Base-by-base conservation (phyloP, 2,797 vertebrate species). In the Manis pentadactyla region DNA sequence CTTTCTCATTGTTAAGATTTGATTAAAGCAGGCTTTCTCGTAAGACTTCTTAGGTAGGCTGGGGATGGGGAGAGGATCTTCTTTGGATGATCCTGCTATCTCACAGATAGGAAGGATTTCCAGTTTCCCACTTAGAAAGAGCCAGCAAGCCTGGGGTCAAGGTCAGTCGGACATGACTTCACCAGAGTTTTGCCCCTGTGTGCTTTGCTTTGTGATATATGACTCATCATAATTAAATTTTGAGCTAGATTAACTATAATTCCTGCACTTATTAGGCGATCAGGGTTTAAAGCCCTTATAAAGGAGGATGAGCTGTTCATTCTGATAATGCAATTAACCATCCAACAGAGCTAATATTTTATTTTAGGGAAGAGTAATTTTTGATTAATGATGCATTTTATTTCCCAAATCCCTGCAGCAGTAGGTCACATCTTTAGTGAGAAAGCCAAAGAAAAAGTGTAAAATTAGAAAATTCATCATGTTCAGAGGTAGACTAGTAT, bases 161-260 rank as follows among this genome's bases (percentile, higher is more conserved):
- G 94, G 97, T 97, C 93, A 96, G 59, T 51, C 93, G 95, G 92
- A 95, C 68, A 71, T 83, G 87, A 86, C 74, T 93, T 97, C 92
- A 96, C 42, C 81, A 82, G 81, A 94, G 63, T 93, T 96, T 96
- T 94, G 59, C 64, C 92, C 94, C 64, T 78, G 15, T 96, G 53
- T 96, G 73, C 81, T 96, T 96, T 97, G 93, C 61, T 97, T 97
- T 93, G 87, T 97, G 93, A 96, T 93, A 84, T 95, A 96, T 97
- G 93, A 97, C 78, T 97, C 97, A 97, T 81, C 68, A 92, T 97
- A 97, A 97, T 98, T 97, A 97, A 97, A 96, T 97, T 96, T 95
- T 97, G 94, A 95, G 87, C 85, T 90, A 97, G 93, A 98, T 97
- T 98, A 98, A 96, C 95, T 93, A 87, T 97, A 97, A 98, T 97